Evolutionary conservation across 2,888 invertebrate species (phyloP), one percentile per base, ranked within the genome.

Genomic region (Magallana nippona): DNA sequence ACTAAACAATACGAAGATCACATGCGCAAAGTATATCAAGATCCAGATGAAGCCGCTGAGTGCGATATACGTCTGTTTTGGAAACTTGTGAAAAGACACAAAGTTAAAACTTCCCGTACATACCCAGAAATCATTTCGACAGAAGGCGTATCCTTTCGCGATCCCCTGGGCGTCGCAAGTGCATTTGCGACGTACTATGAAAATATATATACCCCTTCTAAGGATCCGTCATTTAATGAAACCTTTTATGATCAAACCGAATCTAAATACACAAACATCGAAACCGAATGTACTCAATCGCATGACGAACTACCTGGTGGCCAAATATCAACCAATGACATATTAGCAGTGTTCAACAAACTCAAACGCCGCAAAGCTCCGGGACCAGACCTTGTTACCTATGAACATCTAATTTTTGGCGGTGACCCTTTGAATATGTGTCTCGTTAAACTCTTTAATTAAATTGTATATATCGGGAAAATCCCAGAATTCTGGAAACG

Each of bases 31-130:
- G 63, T 63, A 10, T 63, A 81, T 78, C 27, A 78, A 10, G 84
- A 84, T 60, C 17, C 81, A 10, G 58, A 83, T 56, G 63, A 80
- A 19, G 32, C 78, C 0, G 58, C 83, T 56, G 83, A 83, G 11
- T 81, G 81, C 32, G 84, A 84, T 55, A 78, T 81, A n/a, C 27
- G 81, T 3, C 13, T 84, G 17, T 81, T 84, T 17, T 84, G 84
- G 84, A 81, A 81, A 58, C 55, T 22, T 22, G n/a, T 63, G 5
- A 83, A 82, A 82, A 27, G 32, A 32, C 57, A 57, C 10, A 82
- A 78, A 44, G 57, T 58, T 13, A 78, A 32, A 27, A 27, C 44
- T 10, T 60, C 58, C 2, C 15, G 78, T 19, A 82, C 60, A 19
- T 78, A 78, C 32, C 83, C 83, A 10, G 79, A 78, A 78, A 82